Percentiles rank a stretch among this genome's conserved stretches.
Evolutionary conservation across 1,140 invertebrate species (phyloP).

Genomic region (Ruditapes philippinarum): DNA sequence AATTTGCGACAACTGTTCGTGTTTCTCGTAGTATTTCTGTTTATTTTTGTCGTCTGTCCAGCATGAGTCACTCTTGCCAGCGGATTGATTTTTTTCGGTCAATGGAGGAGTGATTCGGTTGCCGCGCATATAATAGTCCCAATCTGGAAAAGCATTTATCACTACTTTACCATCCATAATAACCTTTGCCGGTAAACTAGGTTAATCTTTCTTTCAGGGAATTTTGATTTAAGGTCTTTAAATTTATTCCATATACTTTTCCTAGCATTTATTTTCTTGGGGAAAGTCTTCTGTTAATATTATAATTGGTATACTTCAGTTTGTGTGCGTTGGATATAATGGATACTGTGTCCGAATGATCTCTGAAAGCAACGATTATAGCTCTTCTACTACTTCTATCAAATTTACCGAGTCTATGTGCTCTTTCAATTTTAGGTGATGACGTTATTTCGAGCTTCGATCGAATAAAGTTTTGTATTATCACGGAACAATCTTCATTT

Average conservation of each 20-base stretch:
- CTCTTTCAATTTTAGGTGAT: not conserved
- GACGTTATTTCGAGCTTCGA: not conserved
- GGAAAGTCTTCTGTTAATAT: slow-evolving; percentile 24
- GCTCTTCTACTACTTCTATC: not conserved
- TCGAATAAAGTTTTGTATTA: not conserved
- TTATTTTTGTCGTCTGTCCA: not conserved
- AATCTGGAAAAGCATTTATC: not conserved
- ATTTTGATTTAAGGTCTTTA: not conserved
- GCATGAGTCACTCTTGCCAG: not conserved
- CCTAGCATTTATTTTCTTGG: not conserved
- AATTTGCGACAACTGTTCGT: not conserved
- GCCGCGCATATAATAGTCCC: not conserved
- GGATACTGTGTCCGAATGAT: not conserved
- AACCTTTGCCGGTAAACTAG: not conserved
- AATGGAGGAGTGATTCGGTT: not conserved
- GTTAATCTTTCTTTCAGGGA: not conserved
- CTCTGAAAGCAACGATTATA: slow-evolving; percentile 2
- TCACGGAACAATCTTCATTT: not conserved
- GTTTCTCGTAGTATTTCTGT: not conserved
- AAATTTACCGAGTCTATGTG: not conserved
- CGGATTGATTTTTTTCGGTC: not conserved
- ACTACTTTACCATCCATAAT: not conserved
- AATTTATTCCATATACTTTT: not conserved
- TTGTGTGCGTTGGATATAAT: not conserved
- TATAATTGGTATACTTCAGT: not conserved